Conservation (phyloP, 2,888 invertebrate species). For the Oxystoma pomonae region DNA sequence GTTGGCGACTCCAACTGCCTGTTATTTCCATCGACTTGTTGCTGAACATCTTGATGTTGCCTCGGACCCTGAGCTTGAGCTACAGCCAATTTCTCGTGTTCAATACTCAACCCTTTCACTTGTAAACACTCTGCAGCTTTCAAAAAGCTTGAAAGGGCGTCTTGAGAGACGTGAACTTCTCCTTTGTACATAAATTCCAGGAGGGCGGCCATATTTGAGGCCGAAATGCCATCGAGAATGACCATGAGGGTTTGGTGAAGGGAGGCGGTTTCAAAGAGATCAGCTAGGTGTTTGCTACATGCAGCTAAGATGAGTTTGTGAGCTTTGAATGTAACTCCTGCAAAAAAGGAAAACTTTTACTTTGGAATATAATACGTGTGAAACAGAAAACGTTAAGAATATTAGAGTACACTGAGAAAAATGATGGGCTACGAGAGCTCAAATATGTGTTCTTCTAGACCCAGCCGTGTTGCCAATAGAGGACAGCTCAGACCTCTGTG, state of each 20-base stretch:
- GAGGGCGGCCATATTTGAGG: constrained; percentile 85
- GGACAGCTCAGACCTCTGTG: too few species aligned
- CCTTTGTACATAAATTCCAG: constrained; percentile 94
- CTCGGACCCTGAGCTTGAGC: constrained; percentile 52
- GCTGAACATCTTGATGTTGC: constrained; percentile 37
- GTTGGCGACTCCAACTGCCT: constrained; percentile 42
- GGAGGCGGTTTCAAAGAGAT: constrained; percentile 84
- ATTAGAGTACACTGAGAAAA: too few species aligned
- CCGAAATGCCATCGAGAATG: constrained; percentile 84
- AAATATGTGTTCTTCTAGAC: too few species aligned
- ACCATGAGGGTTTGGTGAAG: constrained; percentile 77
- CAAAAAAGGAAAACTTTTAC: too few species aligned
- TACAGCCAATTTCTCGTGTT: constrained; percentile 64
- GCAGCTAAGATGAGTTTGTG: constrained; percentile 89
- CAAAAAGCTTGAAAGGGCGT: constrained; percentile 84
- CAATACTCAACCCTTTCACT: constrained; percentile 75
- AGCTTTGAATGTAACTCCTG: constrained; percentile 87
- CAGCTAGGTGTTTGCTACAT: constrained; percentile 90
- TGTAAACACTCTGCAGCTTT: constrained; percentile 89
- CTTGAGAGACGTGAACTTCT: constrained; percentile 89
- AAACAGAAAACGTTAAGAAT: too few species aligned
- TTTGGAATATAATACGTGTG: too few species aligned
- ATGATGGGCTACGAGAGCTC: too few species aligned
- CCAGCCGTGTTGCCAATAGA: too few species aligned
- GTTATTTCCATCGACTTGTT: constrained; percentile 37